A percentile compares a stretch with the other conserved stretches of the same genome.
phyloP scores from a whole-genome alignment of 2,113 vertebrate species.

The Hypomesus transpacificus region DNA sequence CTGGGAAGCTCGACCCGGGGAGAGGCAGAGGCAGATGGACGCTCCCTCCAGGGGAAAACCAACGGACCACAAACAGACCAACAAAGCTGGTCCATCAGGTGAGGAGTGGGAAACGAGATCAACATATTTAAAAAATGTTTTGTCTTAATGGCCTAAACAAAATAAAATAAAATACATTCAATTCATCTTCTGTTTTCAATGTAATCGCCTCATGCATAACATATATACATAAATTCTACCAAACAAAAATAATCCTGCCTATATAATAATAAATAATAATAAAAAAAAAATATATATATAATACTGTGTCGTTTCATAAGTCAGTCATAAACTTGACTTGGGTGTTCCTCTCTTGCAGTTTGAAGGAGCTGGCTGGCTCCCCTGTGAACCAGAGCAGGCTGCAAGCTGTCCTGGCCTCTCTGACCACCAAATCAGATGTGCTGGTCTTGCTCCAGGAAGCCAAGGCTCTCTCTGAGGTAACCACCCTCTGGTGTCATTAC shows the following conservation, averaged over 20 bases:
- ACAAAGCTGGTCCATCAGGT: constrained; percentile 71
- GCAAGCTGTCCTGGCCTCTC: constrained; percentile 71
- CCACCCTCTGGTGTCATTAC: background rate
- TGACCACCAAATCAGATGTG: constrained; percentile 66
- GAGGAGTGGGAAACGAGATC: background rate
- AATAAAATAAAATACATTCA: too few species aligned
- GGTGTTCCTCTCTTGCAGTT: constrained; percentile 58
- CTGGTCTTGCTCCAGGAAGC: constrained; percentile 74
- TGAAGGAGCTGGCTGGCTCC: constrained; percentile 76
- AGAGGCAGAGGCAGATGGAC: constrained; percentile 40
- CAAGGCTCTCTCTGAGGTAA: constrained; percentile 79
- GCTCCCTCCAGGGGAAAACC: constrained; percentile 17
- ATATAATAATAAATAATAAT: too few species aligned
- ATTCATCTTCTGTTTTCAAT: too few species aligned
- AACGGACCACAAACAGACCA: background rate
- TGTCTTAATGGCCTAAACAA: too few species aligned
- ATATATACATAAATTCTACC: too few species aligned
- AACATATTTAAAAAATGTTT: too few species aligned
- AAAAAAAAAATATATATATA: too few species aligned
- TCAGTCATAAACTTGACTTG: constrained; percentile 1
- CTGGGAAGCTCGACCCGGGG: constrained; percentile 30
- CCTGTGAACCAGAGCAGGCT: constrained; percentile 74
- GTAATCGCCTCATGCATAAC: too few species aligned
- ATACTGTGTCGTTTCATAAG: background rate
- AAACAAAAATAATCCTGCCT: too few species aligned